These are phyloP conservation scores for Biston betularia DNA, from an alignment of 2,888 invertebrate species.

Conservation along the genomic window DNA sequence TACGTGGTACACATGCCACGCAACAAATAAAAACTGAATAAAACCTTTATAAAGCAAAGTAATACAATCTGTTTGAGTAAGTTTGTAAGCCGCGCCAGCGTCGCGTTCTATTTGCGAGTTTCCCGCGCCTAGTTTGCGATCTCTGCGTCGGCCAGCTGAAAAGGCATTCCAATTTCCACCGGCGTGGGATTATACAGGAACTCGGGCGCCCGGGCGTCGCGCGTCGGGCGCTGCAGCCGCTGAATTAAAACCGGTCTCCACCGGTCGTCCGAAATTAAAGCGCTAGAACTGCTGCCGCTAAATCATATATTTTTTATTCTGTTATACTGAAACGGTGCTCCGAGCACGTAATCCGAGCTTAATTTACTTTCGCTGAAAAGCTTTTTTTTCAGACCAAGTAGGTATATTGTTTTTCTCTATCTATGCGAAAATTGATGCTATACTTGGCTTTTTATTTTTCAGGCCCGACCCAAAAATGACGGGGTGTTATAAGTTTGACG, in stretches of 20 bases:
- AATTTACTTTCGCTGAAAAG: neutral
- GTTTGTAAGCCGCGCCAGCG: too few species aligned
- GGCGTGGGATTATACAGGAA: slow-evolving; percentile 14
- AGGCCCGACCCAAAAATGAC: too few species aligned
- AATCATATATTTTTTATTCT: neutral
- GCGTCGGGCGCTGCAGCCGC: neutral
- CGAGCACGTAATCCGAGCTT: neutral
- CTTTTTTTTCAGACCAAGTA: neutral
- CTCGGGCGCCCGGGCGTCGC: neutral
- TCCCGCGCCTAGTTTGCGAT: neutral
- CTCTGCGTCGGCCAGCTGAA: neutral
- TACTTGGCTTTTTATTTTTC: too few species aligned
- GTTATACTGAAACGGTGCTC: neutral
- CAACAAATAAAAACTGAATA: too few species aligned
- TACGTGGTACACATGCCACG: too few species aligned
- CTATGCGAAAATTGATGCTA: too few species aligned
- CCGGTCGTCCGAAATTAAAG: slow-evolving; percentile 12
- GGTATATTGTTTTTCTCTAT: neutral
- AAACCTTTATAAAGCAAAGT: too few species aligned
- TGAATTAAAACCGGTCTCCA: slow-evolving; percentile 3
- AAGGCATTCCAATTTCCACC: slow-evolving; percentile 15
- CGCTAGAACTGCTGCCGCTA: slow-evolving; percentile 1
- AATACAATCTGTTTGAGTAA: too few species aligned
- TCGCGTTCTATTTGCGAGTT: too few species aligned
- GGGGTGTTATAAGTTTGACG: too few species aligned